Percentiles rank a stretch among this genome's conserved stretches.
These are phyloP conservation scores for Passer montanus DNA, from an alignment of 2,113 vertebrate species.

Conservation along the genomic window DNA sequence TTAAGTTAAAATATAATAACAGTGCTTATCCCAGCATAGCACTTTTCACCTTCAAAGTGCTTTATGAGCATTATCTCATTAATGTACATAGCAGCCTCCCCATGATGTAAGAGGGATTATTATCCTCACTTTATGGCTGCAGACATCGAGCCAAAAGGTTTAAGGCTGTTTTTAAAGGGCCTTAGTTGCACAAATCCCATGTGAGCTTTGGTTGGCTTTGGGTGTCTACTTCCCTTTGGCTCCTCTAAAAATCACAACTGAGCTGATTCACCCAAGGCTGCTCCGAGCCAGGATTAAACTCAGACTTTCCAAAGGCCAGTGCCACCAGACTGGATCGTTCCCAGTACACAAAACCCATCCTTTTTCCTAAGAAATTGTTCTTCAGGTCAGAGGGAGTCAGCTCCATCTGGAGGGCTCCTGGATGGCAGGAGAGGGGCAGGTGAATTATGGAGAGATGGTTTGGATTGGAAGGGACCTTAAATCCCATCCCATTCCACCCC, in stretches of 20 bases:
- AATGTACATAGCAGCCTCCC: constrained; percentile 60
- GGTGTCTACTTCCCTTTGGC: constrained; percentile 56
- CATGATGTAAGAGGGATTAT: constrained; percentile 65
- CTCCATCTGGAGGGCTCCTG: background rate
- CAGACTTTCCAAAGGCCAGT: constrained; percentile 20
- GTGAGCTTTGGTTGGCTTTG: constrained; percentile 52
- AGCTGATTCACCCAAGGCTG: constrained; percentile 30
- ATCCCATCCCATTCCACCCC: background rate
- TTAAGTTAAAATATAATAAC: constrained; percentile 5
- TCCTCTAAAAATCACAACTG: constrained; percentile 29
- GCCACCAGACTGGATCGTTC: background rate
- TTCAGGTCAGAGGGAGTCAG: background rate
- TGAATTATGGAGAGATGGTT: background rate
- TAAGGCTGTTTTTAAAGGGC: constrained; percentile 56
- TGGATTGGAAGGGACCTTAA: background rate
- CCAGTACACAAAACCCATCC: background rate
- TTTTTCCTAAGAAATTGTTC: background rate
- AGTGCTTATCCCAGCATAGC: constrained; percentile 22
- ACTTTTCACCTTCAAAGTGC: constrained; percentile 61
- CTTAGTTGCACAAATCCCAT: constrained; percentile 56
- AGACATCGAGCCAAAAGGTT: constrained; percentile 47
- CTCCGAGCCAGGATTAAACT: constrained; percentile 25
- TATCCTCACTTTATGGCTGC: constrained; percentile 51
- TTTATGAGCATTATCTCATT: constrained; percentile 68
- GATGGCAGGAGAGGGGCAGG: background rate